Conservation (phyloP, 2,113 vertebrate genomes). For the Sisor rabdophorus region DNA sequence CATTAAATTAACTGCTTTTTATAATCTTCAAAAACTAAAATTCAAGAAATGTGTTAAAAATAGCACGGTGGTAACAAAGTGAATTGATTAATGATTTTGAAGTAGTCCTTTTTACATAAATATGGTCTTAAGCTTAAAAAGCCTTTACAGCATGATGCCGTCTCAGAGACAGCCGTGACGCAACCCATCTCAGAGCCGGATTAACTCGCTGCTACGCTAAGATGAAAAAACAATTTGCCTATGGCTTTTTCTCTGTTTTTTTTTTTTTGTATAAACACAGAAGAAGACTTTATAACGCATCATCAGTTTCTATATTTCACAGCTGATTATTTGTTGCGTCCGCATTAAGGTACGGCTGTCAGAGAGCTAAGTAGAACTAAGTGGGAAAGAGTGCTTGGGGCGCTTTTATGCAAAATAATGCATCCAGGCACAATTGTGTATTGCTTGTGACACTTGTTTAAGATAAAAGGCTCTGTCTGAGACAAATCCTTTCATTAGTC, state of each 20-base stretch:
- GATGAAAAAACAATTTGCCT: conserved; percentile 33
- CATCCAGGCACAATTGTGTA: conserved; percentile 22
- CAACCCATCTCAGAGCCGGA: conserved; percentile 21
- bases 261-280: background rate
- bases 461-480: conserved; percentile 29
- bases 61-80: conserved; percentile 13
- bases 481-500: conserved; percentile 35
- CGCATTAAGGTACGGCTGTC: conserved; percentile 33
- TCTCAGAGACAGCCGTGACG: conserved; percentile 31
- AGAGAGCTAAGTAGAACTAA: conserved; percentile 30
- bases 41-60: background rate
- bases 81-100: background rate
- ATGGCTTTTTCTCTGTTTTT: conserved; percentile 13
- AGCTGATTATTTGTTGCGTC: conserved; percentile 37
- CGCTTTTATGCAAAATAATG: conserved; percentile 32
- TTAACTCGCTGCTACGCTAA: conserved; percentile 25
- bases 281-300: conserved; percentile 28
- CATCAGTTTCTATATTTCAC: conserved; percentile 37
- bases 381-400: conserved; percentile 23
- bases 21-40: too few species aligned
- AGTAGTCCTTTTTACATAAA: conserved; percentile 29
- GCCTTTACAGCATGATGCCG: conserved; percentile 29
- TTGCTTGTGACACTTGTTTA: conserved; percentile 36
- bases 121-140: conserved; percentile 26
- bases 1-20: too few species aligned